phyloP scores from a whole-genome alignment of 2,797 vertebrate genomes.

The Acropternis orthonyx region DNA sequence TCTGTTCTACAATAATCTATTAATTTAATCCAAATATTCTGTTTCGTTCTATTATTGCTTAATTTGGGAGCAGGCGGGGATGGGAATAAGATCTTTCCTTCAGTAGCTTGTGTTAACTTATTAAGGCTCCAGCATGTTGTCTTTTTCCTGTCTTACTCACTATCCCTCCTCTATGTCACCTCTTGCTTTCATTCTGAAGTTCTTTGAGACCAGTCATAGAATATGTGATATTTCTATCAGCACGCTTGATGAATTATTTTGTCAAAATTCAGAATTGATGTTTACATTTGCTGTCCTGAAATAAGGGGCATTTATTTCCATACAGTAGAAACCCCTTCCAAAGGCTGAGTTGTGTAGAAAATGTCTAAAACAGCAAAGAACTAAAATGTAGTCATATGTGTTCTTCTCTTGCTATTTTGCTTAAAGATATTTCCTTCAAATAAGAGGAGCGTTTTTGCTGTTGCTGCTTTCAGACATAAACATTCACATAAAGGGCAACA shows the following conservation, averaged over 20 bases:
- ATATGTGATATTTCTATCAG: not conserved
- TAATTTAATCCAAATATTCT: not conserved
- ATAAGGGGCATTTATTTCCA: not conserved
- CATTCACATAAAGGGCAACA: constrained; percentile 36
- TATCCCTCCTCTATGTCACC: not conserved
- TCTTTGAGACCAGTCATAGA: not conserved
- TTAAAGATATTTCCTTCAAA: not conserved
- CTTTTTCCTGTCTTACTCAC: not conserved
- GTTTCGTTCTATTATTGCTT: not conserved
- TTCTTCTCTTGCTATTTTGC: not conserved
- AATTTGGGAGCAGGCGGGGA: fast-evolving
- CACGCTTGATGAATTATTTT: not conserved
- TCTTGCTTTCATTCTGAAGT: not conserved
- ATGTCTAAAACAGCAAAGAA: not conserved
- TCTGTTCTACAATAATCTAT: not conserved
- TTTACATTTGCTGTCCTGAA: not conserved
- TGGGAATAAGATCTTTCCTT: not conserved
- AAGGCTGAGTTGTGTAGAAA: not conserved
- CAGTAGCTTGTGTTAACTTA: not conserved
- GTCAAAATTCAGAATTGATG: not conserved
- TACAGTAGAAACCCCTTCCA: not conserved
- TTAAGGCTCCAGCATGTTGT: not conserved
- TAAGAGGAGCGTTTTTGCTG: not conserved
- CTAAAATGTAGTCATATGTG: not conserved
- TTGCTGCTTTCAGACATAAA: constrained; percentile 32